These are phyloP conservation scores for Cyprinella venusta DNA, from an alignment of 2,797 vertebrate genomes.

Conservation along the genomic window DNA sequence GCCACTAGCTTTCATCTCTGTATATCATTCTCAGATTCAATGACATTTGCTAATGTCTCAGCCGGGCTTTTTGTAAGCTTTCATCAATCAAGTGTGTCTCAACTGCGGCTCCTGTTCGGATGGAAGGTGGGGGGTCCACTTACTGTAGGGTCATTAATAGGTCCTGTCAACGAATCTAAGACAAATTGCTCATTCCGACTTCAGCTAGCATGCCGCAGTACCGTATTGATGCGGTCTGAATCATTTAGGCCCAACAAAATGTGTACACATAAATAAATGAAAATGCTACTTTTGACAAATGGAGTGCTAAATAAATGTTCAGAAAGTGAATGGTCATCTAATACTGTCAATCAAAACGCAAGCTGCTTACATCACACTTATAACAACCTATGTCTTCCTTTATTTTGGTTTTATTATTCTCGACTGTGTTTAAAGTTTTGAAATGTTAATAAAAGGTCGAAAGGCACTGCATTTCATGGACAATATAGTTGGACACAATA, in stretches of 20 bases:
- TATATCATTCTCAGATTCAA: conserved; percentile 22
- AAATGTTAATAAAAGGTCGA: background rate
- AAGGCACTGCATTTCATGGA: background rate
- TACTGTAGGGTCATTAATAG: conserved; percentile 23
- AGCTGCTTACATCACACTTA: background rate
- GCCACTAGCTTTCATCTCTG: background rate
- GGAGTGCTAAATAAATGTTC: background rate
- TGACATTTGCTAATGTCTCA: conserved; percentile 32
- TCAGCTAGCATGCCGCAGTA: background rate
- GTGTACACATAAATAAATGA: background rate
- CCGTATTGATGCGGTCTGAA: background rate
- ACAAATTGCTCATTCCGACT: conserved; percentile 13
- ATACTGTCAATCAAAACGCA: background rate
- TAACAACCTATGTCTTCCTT: background rate
- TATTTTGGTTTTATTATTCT: too few relatives aligned
- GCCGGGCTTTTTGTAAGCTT: background rate
- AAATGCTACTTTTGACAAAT: background rate
- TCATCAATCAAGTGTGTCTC: background rate
- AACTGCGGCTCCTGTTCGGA: background rate
- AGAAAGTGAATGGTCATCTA: background rate
- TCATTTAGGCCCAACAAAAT: too few relatives aligned
- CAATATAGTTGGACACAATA: background rate
- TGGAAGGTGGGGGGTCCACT: conserved; percentile 19
- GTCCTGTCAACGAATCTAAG: conserved; percentile 8
- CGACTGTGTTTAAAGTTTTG: background rate